These are phyloP conservation scores for Ips typographus DNA, from an alignment of 1,140 invertebrate species.

Conservation along the genomic window DNA sequence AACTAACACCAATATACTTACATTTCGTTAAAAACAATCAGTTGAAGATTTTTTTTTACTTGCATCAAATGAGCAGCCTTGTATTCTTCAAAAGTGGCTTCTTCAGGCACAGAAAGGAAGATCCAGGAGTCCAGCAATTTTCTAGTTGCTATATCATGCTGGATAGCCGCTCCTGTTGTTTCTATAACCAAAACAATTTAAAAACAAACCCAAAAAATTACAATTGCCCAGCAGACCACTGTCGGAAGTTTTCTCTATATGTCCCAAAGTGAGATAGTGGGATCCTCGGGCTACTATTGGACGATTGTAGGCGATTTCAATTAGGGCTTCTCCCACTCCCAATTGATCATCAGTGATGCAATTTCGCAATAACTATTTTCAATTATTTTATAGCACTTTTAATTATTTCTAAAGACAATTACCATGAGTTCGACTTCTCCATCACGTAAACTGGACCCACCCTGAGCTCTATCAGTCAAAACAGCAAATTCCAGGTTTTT, in stretches of 20 bases:
- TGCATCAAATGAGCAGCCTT: constrained; percentile 47
- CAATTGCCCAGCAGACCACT: constrained; percentile 26
- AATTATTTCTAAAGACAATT: constrained; percentile 20
- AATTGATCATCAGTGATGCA: constrained; percentile 85
- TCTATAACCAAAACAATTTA: constrained; percentile 11
- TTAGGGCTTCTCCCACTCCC: constrained; percentile 87
- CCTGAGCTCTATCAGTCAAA: constrained; percentile 84
- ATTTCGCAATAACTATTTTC: constrained; percentile 74
- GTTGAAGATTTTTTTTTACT: neutral
- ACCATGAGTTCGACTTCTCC: constrained; percentile 81
- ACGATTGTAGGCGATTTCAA: constrained; percentile 74
- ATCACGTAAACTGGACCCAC: constrained; percentile 73
- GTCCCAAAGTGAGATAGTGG: constrained; percentile 63
- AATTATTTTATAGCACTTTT: neutral
- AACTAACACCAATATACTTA: constrained; percentile 45
- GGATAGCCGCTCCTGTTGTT: constrained; percentile 31
- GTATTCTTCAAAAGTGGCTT: constrained; percentile 52
- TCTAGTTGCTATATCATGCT: constrained; percentile 44
- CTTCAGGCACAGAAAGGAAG: constrained; percentile 50
- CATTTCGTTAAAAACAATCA: constrained; percentile 11
- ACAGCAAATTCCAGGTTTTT: constrained; percentile 60
- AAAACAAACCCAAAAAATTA: constrained; percentile 24
- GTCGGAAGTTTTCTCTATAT: neutral
- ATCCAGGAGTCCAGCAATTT: constrained; percentile 54
- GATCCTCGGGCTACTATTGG: constrained; percentile 81